Base-by-base conservation (phyloP, 2,888 invertebrate genomes). In the Cataglyphis livida region DNA sequence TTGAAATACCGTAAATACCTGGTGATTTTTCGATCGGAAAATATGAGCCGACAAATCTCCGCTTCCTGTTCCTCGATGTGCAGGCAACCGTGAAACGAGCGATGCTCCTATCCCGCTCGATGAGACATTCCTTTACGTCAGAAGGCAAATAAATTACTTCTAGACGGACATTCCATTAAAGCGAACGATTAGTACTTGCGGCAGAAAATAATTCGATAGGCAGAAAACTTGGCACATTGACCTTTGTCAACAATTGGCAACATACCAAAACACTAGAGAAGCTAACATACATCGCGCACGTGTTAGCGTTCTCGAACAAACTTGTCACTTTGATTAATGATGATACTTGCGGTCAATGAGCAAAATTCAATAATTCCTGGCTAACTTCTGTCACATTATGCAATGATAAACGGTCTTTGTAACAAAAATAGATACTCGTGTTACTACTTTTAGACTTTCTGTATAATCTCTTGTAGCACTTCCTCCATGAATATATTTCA, bases 201-300 rank as follows among this genome's bases (percentile, higher is more conserved):
- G 68, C 59, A 38, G 78, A 71, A 70, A 71, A 79, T 71, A 21
- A 79, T 61, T 59, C 59, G 59, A 44, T 71, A 35, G 59, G 12
- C 71, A 10, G 7, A 59, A 59, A 70, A 78, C 70, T 78, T 70
- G 21, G 38, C 32, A 57, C 68, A 61, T 15, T 51, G 68, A 48
- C 85, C 82, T 87, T 87, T 83, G 87, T 81, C 85, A 79, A 78
- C 70, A 83, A 84, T 88, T 85, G 88, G 85, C 88, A 84, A 51
- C 61, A 73, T 75, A 84, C 88, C 85, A 88, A 85, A 44, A 70
- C 25, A 71, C 32, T 48, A 44, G 70, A 70, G 54, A 62, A 62
- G 83, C 82, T 81, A 81, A 66, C 83, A 78, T 87, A 70, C 44
- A 48, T 61, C 35, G 44, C 4, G 44, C 44, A 10, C 41, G 44